Conservation (phyloP, 92 coral and sea anemone genomes). For the Anthopleura xanthogrammica region DNA sequence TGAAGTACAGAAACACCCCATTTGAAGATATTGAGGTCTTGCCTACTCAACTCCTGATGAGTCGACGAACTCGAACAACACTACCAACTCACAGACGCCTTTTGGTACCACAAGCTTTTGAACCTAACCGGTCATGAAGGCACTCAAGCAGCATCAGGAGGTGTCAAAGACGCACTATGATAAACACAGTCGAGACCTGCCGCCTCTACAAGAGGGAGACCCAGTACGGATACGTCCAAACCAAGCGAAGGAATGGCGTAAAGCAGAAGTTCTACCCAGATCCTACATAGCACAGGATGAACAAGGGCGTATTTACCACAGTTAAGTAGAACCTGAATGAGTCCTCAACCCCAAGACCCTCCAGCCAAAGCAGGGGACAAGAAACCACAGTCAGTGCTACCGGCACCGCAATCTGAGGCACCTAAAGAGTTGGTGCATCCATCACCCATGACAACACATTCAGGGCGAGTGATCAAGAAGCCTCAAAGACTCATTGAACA, state of each 20-base stretch:
- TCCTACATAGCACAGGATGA: neutral
- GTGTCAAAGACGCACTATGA: slow-evolving; percentile 1
- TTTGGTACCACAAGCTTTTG: slow-evolving; percentile 30
- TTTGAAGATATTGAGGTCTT: slow-evolving; percentile 32
- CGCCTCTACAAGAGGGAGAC: neutral
- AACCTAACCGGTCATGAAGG: slow-evolving; percentile 34
- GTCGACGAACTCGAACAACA: slow-evolving; percentile 26
- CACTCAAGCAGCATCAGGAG: slow-evolving; percentile 26
- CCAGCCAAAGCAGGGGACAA: neutral
- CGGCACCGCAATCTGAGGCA: neutral
- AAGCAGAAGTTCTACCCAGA: neutral
- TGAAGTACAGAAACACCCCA: slow-evolving; percentile 30
- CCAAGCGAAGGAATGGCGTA: neutral
- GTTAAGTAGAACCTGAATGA: no score
- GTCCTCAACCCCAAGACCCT: neutral
- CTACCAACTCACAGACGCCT: slow-evolving; percentile 49
- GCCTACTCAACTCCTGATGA: slow-evolving; percentile 41
- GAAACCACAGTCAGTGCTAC: neutral
- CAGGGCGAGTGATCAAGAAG: neutral
- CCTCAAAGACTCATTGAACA: neutral
- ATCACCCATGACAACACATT: neutral
- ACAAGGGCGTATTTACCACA: neutral
- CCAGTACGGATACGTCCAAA: neutral
- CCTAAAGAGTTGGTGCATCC: neutral
- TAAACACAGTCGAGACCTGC: neutral